phyloP scores from a whole-genome alignment of 2,888 invertebrate genomes.

The Globia sparganii region DNA sequence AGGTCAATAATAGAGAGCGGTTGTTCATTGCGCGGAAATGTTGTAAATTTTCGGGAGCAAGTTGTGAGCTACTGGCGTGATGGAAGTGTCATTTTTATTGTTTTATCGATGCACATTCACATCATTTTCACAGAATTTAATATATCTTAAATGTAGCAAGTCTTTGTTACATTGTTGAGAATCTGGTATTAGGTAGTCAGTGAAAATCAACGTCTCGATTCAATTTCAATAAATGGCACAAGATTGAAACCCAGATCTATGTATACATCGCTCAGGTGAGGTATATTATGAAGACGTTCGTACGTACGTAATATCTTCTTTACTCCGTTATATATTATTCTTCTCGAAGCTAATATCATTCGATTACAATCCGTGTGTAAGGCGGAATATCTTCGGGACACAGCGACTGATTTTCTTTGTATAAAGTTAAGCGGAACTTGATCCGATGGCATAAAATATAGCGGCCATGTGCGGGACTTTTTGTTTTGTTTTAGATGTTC shows the following conservation, averaged over 20 bases:
- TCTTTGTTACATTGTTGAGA: constrained; percentile 57
- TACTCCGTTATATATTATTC: constrained; percentile 62
- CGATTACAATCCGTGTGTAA: constrained; percentile 65
- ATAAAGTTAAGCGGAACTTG: constrained; percentile 68
- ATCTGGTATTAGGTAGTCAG: constrained; percentile 62
- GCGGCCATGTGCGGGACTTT: constrained; percentile 65
- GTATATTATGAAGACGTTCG: constrained; percentile 59
- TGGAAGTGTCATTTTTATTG: constrained; percentile 51
- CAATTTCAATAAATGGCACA: constrained; percentile 68
- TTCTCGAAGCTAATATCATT: constrained; percentile 67
- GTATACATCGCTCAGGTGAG: constrained; percentile 63
- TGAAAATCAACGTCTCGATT: constrained; percentile 64
- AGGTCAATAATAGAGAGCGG: constrained; percentile 18
- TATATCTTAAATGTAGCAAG: constrained; percentile 35
- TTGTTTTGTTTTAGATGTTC: constrained; percentile 67
- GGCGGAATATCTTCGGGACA: constrained; percentile 61
- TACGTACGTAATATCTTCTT: constrained; percentile 62
- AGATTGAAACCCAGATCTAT: constrained; percentile 68
- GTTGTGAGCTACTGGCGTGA: constrained; percentile 33
- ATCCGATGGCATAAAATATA: constrained; percentile 68
- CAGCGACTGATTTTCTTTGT: constrained; percentile 66
- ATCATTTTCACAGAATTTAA: constrained; percentile 35
- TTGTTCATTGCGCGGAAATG: constrained; percentile 21
- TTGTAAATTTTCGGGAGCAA: constrained; percentile 30
- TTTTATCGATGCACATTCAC: constrained; percentile 41